Evolutionary conservation across 2,888 invertebrate genomes (phyloP).

Genomic region (Eupithecia vulgata): DNA sequence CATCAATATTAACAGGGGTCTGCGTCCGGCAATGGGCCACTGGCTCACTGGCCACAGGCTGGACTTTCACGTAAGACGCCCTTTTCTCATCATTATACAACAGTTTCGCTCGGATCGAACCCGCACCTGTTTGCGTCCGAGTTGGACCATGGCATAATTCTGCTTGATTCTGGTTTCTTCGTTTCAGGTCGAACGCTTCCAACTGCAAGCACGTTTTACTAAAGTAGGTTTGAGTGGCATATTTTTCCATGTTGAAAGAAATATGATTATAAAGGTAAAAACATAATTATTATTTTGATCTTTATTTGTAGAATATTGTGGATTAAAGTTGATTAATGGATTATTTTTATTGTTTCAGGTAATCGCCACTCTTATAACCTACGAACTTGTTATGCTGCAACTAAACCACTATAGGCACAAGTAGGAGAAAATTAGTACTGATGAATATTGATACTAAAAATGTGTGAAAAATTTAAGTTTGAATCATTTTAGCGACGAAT

Average conservation of each 20-base stretch:
- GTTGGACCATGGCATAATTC: background rate
- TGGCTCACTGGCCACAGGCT: too few species aligned
- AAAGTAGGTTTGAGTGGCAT: conserved; percentile 1
- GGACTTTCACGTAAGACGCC: too few species aligned
- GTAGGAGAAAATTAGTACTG: background rate
- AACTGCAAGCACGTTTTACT: background rate
- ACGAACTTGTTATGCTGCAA: conserved; percentile 5
- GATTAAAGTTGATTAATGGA: background rate
- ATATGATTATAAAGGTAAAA: conserved; percentile 8
- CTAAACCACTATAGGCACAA: background rate
- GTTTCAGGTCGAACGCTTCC: conserved; percentile 5
- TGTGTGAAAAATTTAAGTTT: background rate
- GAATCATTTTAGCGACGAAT: background rate
- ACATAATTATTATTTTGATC: background rate
- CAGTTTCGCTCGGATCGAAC: background rate
- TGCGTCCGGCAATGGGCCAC: too few species aligned
- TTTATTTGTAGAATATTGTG: background rate
- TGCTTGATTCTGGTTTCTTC: background rate
- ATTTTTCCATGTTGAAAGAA: conserved; percentile 11
- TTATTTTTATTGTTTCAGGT: conserved; percentile 1
- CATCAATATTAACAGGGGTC: too few species aligned
- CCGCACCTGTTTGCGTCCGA: background rate
- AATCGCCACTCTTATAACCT: background rate
- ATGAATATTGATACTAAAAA: background rate
- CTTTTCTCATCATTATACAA: too few species aligned